Evolutionary conservation across 2,888 invertebrate species (phyloP).

Genomic region (Heliconius sara): DNA sequence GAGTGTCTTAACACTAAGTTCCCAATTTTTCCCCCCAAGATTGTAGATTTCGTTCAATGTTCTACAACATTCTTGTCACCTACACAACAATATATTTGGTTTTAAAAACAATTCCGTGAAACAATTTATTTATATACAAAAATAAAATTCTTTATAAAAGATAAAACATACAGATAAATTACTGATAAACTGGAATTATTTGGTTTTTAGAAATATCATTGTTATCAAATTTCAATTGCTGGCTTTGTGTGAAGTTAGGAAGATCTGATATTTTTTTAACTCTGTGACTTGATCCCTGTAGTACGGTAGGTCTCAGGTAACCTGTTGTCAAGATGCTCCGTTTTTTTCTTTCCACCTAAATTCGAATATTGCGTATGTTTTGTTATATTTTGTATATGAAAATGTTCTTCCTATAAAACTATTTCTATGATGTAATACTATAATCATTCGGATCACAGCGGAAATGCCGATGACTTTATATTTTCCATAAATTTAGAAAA

Average conservation of each 20-base stretch:
- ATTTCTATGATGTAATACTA: constrained; percentile 41
- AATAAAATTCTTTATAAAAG: background rate
- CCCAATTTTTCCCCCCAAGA: no score
- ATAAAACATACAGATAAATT: background rate
- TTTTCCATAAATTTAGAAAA: constrained; percentile 33
- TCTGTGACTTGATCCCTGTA: background rate
- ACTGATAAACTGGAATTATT: constrained; percentile 7
- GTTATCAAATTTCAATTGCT: background rate
- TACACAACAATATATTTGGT: background rate
- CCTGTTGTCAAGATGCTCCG: background rate
- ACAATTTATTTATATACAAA: background rate
- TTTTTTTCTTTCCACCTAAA: background rate
- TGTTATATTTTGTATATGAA: background rate
- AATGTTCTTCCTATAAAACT: background rate
- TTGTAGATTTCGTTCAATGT: background rate
- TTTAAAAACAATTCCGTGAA: constrained; percentile 4
- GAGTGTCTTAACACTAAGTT: no score
- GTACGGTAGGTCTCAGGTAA: background rate
- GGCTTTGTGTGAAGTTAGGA: background rate
- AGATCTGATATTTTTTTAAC: background rate
- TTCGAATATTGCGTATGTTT: background rate
- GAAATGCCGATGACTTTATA: constrained; percentile 38
- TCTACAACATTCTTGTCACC: background rate
- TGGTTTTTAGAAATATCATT: background rate
- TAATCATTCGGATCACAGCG: constrained; percentile 38